Percentiles rank a stretch among this genome's conserved stretches.
phyloP scores from a whole-genome alignment of 1,140 invertebrate species.

The Bradynema listronoti region DNA sequence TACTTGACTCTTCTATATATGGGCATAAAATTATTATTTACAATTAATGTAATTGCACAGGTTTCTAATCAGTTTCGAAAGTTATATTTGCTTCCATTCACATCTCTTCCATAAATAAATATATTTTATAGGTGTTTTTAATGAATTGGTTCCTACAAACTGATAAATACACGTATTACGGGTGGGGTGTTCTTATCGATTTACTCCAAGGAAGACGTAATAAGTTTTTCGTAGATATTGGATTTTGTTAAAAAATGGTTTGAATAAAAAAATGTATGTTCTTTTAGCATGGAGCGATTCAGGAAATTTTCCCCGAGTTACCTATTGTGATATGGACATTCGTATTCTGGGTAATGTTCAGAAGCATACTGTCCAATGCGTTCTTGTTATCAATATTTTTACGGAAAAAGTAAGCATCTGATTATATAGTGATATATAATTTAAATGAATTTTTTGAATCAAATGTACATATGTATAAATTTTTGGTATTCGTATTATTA shows the following conservation, averaged over 20 bases:
- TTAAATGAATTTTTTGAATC: not conserved
- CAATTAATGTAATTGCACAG: slow-evolving; percentile 51
- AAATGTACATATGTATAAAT: not conserved
- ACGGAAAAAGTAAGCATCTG: slow-evolving; percentile 56
- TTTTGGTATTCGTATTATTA: slow-evolving; percentile 59
- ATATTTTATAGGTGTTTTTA: slow-evolving; percentile 59
- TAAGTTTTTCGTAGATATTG: not conserved
- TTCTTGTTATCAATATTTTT: slow-evolving; percentile 60
- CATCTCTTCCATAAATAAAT: not conserved
- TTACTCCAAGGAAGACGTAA: slow-evolving; percentile 47
- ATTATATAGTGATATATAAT: not conserved
- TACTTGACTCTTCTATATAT: slow-evolving; percentile 55
- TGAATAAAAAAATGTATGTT: slow-evolving; percentile 1
- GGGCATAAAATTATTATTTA: slow-evolving; percentile 49
- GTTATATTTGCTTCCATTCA: not conserved
- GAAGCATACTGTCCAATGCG: slow-evolving; percentile 59
- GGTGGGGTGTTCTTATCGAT: slow-evolving; percentile 50
- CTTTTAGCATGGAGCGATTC: slow-evolving; percentile 56
- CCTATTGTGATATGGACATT: slow-evolving; percentile 62
- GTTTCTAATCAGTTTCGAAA: slow-evolving; percentile 22
- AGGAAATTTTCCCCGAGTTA: slow-evolving; percentile 58
- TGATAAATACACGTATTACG: slow-evolving; percentile 59
- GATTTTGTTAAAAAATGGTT: not conserved
- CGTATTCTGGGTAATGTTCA: slow-evolving; percentile 59
- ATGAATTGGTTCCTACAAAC: slow-evolving; percentile 62